Base-by-base conservation (phyloP, 2,797 vertebrate genomes). In the Lepus oiostolus region DNA sequence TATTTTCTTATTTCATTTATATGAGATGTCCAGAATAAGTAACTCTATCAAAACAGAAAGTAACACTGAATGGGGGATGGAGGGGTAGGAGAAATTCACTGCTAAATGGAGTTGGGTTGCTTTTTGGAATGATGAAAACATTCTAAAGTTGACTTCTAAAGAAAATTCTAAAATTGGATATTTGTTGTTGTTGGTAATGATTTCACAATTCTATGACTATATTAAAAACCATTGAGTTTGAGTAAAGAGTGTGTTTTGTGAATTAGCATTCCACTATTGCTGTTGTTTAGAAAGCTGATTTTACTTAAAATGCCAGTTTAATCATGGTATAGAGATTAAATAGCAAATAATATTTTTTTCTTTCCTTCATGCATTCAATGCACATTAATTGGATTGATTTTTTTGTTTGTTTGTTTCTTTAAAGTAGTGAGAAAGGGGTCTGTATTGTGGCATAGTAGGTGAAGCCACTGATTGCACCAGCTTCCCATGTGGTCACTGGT, bases 371-470 rank as follows among this genome's bases (percentile, higher is more conserved):
- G 14, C 26, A 38, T 79, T 94, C 32, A 65, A 22, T n/a, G n/a
- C 4, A 70, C 7, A 50, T 72, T 93, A 86, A 70, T 81, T 77
- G 71, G 79, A 88, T 90, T 95, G 7, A 16, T 50, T 88, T 81
- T 81, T 72, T 95, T 42, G 42, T 42, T 42, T 42, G 42, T 91
- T 95, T 62, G 30, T 93, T 93, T 93, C 71, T 91, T 95, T 81
- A 92, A 95, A 85, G 88, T 93, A 84, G 85, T 80, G 60, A 63
- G 65, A 74, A 58, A 58, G 14, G 19, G 54, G 2, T 16, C 17
- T 16, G 54, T 19, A 58, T 58, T 58, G 54, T 58, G 54, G 54
- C 54, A 58, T 58, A 16, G 13, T 19, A 58, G 6, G 54, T 58
- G 19, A 58, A 58, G 19, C 13, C 13, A 19, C 54, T 58, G 54